A percentile compares a stretch with the other conserved stretches of the same genome.
Conservation (phyloP, 2,113 vertebrate genomes). For the Strix aluco region DNA sequence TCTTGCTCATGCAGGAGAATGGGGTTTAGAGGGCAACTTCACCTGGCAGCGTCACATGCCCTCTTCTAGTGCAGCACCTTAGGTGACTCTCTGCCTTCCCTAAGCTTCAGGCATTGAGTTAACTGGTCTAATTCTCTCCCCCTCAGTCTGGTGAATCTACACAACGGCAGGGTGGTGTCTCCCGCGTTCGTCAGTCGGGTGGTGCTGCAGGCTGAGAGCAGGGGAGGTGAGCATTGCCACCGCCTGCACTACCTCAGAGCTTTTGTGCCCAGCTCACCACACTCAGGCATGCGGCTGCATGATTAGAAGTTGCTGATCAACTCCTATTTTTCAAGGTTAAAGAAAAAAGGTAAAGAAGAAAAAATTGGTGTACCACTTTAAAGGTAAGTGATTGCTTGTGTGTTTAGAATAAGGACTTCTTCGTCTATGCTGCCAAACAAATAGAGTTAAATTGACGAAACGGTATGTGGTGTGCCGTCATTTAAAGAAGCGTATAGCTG, state of each 20-base stretch:
- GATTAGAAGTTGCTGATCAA: not conserved
- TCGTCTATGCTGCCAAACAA: not conserved
- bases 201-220: not conserved
- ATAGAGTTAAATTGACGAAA: not conserved
- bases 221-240: not conserved
- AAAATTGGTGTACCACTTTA: not conserved
- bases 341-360: not conserved
- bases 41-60: not conserved
- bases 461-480: not conserved
- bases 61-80: not conserved
- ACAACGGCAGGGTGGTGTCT: fast-evolving
- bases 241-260: not conserved
- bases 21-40: not conserved
- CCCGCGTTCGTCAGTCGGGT: fast-evolving
- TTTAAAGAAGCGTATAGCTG: not conserved
- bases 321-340: not conserved
- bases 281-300: not conserved
- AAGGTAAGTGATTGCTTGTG: not conserved
- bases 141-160: not conserved
- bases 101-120: not conserved
- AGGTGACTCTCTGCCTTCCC: not conserved
- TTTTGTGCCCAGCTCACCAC: not conserved
- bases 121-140: not conserved
- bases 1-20: fast-evolving
- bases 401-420: not conserved